Conservation (phyloP, 2,113 vertebrate genomes). For the Eurystomus gularis region DNA sequence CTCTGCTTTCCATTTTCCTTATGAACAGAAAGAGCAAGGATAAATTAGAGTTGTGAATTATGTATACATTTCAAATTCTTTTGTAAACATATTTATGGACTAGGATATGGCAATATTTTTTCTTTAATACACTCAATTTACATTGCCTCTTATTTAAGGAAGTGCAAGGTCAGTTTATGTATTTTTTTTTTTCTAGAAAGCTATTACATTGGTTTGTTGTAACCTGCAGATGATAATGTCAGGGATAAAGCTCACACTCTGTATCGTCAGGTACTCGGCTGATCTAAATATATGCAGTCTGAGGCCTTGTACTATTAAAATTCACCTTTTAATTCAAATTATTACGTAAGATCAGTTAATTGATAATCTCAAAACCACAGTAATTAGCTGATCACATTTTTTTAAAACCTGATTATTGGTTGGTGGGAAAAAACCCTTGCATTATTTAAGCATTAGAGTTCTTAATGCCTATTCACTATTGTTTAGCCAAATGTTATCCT, state of each 20-base stretch:
- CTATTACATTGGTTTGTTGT: neutral
- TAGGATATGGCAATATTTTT: neutral
- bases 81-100: neutral
- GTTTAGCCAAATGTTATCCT: conserved; percentile 67
- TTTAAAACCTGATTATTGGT: neutral
- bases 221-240: neutral
- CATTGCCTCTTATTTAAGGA: neutral
- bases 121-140: neutral
- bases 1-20: neutral
- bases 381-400: neutral
- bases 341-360: neutral
- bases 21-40: neutral
- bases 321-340: neutral
- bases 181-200: neutral
- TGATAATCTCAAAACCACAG: neutral
- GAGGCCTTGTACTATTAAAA: neutral
- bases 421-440: neutral
- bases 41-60: neutral
- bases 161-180: neutral
- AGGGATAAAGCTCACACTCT: neutral
- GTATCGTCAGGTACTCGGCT: neutral
- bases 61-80: neutral
- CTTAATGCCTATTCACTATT: conserved; percentile 72
- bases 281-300: neutral
- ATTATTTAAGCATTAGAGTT: conserved; percentile 59